A percentile compares a stretch with the other conserved stretches of the same genome.
Evolutionary conservation across 2,888 invertebrate genomes (phyloP).

Genomic region (Cyaniris semiargus): DNA sequence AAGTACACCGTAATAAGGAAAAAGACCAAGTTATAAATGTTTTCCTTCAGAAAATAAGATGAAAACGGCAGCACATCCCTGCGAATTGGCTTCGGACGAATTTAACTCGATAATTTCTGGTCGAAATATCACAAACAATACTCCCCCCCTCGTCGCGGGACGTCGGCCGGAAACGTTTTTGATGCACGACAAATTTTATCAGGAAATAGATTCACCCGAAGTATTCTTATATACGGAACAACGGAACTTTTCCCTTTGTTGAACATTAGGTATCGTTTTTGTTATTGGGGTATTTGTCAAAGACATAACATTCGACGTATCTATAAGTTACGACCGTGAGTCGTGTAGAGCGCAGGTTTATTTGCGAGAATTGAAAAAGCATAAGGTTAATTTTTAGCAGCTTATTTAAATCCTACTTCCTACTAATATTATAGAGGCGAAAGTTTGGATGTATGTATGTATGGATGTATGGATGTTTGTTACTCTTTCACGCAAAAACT

Average conservation of each 20-base stretch:
- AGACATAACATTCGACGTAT: not conserved
- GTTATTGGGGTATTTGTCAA: not conserved
- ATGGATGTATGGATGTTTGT: too few relatives aligned
- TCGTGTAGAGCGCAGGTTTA: too few relatives aligned
- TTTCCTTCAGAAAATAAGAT: conserved; percentile 48
- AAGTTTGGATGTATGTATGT: too few relatives aligned
- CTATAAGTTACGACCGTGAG: not conserved
- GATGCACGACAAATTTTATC: conserved; percentile 45
- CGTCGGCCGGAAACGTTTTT: conserved; percentile 43
- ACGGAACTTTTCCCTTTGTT: conserved; percentile 12
- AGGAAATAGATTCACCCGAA: conserved; percentile 41
- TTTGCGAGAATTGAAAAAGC: too few relatives aligned
- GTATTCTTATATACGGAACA: conserved; percentile 34
- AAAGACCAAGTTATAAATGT: conserved; percentile 40
- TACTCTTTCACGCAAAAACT: too few relatives aligned
- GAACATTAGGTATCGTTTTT: conserved; percentile 9
- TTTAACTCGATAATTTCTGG: conserved; percentile 56
- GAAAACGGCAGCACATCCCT: conserved; percentile 43
- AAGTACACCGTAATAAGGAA: conserved; percentile 38
- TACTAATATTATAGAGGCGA: too few relatives aligned
- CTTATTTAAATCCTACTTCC: not conserved
- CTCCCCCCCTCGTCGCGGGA: conserved; percentile 42
- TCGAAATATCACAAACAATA: conserved; percentile 55
- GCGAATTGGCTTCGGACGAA: conserved; percentile 45
- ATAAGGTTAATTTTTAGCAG: not conserved